Base-by-base conservation (phyloP, 2,888 invertebrate genomes). In the Nineta flava region DNA sequence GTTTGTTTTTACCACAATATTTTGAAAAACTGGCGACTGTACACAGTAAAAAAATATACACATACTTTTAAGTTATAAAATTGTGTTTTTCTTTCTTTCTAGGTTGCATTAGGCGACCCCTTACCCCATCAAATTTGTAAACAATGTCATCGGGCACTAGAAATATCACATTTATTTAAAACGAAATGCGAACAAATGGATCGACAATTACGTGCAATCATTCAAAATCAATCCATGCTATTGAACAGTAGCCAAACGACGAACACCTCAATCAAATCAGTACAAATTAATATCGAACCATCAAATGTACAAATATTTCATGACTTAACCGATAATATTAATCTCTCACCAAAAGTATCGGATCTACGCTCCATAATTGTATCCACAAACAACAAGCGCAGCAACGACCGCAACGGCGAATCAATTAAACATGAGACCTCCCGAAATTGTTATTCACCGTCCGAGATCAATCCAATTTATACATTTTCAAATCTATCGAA, bases 101-200 rank as follows among this genome's bases (percentile, higher is more conserved):
- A 48, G 48, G 48, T 48, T 13, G 40, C 19, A 13, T 9, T 17
- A 2, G 26, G 31, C 13, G 48, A 48, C 41, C 48, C 48, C 3
- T 48, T 49, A 35, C 49, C 49, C 3, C 15, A 31, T 15, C 21
- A 34, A 16, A 45, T 49, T 10, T 49, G 49, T 44, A 15, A 35
- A 6, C 35, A 34, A n/a, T 49, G 49, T 16, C 15, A 35, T 19
- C 16, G 32, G 3, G 35, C 34, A n/a, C 19, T 49, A 35, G 49
- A 49, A 35, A 35, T 45, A 4, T 41, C 49, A 15, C 44, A 49
- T 45, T n/a, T 21, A 10, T 49, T 49, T 45, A 49, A 49, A 45
- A 49, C 40, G 12, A 40, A 35, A 44, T 49, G 49, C 13, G 49
- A 49, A 35, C 35, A 21, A 5, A 49, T 13, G 16, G 49, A 49